A percentile compares a stretch with the other conserved stretches of the same genome.
Conservation (phyloP, 2,888 invertebrate genomes). For the Drosophila prostipennis region DNA sequence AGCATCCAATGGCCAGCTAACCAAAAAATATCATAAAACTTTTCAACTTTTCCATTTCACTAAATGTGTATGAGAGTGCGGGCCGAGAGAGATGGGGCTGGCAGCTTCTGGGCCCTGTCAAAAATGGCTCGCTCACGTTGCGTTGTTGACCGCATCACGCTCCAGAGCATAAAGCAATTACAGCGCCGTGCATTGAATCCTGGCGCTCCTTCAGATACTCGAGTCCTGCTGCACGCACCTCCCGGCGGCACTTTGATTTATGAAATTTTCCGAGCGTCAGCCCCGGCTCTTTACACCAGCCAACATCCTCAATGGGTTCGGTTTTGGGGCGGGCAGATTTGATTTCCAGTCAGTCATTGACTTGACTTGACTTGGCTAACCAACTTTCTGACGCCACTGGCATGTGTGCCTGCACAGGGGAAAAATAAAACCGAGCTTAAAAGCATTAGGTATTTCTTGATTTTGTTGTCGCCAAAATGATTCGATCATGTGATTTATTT, state of each 20-base stretch:
- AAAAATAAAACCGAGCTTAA: constrained; percentile 3
- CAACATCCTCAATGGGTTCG: constrained; percentile 20
- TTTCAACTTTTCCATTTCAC: constrained; percentile 60
- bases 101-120: constrained; percentile 54
- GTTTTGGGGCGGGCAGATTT: constrained; percentile 48
- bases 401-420: constrained; percentile 14
- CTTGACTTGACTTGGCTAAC: constrained; percentile 39
- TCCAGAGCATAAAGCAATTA: constrained; percentile 75
- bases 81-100: neutral
- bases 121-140: constrained; percentile 70
- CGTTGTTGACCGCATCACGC: constrained; percentile 76
- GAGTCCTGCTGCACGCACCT: constrained; percentile 29
- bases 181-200: constrained; percentile 67
- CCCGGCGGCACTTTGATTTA: constrained; percentile 65
- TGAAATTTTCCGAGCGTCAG: constrained; percentile 63
- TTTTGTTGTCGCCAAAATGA: neutral
- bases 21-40: constrained; percentile 70
- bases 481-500: too few relatives aligned
- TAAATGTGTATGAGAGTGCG: constrained; percentile 14
- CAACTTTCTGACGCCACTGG: constrained; percentile 49
- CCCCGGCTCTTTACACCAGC: constrained; percentile 35
- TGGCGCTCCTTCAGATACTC: constrained; percentile 16
- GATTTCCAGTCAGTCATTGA: constrained; percentile 63
- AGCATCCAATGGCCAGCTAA: constrained; percentile 55
- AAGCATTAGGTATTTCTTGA: neutral